Evolutionary conservation across 2,888 invertebrate species (phyloP).

Genomic region (Fragum fragum): DNA sequence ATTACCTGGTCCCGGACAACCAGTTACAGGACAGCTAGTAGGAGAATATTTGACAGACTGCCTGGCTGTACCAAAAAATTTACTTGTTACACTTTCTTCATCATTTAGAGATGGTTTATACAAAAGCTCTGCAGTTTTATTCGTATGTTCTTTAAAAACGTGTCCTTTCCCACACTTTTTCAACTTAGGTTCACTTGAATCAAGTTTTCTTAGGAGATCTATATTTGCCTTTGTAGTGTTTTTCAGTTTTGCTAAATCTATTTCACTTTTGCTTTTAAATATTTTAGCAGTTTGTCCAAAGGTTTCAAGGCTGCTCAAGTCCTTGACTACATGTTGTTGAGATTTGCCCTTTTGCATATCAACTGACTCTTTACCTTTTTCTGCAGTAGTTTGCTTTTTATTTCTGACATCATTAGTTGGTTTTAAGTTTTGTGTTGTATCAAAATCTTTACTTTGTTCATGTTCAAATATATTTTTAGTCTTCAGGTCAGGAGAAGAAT

Average conservation of each 20-base stretch:
- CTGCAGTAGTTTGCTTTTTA: too few species aligned
- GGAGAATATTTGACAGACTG: background rate
- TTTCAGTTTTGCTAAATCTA: background rate
- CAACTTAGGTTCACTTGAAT: background rate
- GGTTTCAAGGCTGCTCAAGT: background rate
- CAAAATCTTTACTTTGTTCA: too few species aligned
- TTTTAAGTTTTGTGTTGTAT: too few species aligned
- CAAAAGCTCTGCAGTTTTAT: background rate
- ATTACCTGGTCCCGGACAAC: background rate
- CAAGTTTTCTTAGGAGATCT: background rate
- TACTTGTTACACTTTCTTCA: background rate
- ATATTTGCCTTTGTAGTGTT: background rate
- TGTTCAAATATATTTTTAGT: too few species aligned
- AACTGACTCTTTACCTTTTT: too few species aligned
- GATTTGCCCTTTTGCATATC: background rate
- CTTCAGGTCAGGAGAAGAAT: too few species aligned
- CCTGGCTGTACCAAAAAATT: background rate
- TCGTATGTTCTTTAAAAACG: background rate
- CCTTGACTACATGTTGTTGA: background rate
- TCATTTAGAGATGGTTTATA: too few species aligned
- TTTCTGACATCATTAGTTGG: too few species aligned
- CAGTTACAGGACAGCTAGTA: background rate
- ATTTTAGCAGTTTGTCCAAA: background rate
- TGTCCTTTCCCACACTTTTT: too few species aligned
- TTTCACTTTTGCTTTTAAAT: background rate